Base-by-base conservation (phyloP, 2,888 invertebrate species). In the Campaea margaritaria region DNA sequence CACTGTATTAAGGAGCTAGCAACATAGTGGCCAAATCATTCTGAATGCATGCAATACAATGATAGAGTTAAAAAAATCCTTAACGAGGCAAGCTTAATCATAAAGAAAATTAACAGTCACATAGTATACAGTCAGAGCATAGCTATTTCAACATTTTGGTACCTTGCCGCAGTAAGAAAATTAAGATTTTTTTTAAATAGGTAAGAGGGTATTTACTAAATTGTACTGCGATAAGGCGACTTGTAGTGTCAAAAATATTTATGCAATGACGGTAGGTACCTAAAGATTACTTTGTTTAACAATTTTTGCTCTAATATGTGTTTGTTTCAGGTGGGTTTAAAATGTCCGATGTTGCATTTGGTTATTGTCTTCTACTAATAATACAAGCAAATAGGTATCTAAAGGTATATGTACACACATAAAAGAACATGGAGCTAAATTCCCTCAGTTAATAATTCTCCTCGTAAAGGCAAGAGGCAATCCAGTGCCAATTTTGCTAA, bases 341-440 rank as follows among this genome's bases (percentile, higher is more conserved):
- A 76, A 67, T 78, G 82, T 84, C 83, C 82, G 83, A 82, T 76
- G 73, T 76, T 72, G 67, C 65, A 72, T 78, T 78, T 78, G 69
- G 74, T 73, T 78, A 74, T 74, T 73, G 70, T 69, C 72, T 77
- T 73, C 67, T 75, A 76, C 74, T 78, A 78, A 78, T 78, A 74
- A 76, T 79, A 79, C 76, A 72, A 75, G 79, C 64, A 75, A 72
- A 73, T n/a, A n/a, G n/a, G n/a, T 74, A 74, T 64, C 69, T 76
- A 72, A 66, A 68, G 50, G 67, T 78, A 78, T 75, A 75, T 76
- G 75, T 81, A 79, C 75, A 78, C 70, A 79, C 67, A 27, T 53
- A 71, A 73, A 69, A 74, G 65, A 70, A 74, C 62, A 69, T 67
- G 50, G 58, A 58, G 62, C 67, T 69, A 62, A 62, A 53, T 63